Evolutionary conservation across 2,888 invertebrate genomes (phyloP).

Genomic region (Sarcophaga carnaria): DNA sequence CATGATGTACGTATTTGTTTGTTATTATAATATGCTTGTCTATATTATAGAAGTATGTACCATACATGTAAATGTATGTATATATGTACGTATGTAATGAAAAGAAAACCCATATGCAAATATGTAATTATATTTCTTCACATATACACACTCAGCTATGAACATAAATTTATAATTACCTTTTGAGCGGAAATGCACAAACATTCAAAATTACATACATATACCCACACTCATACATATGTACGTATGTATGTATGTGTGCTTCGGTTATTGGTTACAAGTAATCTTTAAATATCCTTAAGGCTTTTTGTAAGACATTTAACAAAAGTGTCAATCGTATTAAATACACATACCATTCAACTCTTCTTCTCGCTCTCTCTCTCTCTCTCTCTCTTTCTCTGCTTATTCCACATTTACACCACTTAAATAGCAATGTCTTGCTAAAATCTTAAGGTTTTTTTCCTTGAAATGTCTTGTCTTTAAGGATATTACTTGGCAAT

Average conservation of each 20-base stretch:
- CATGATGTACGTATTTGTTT: slow-evolving; percentile 12
- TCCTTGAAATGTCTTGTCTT: slow-evolving; percentile 21
- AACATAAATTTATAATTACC: slow-evolving; percentile 66
- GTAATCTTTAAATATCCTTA: slow-evolving; percentile 63
- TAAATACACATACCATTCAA: slow-evolving; percentile 26
- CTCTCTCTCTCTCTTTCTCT: neutral
- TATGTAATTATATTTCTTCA: slow-evolving; percentile 59
- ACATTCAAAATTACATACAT: slow-evolving; percentile 1
- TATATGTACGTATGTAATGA: slow-evolving; percentile 28
- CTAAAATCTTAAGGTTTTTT: slow-evolving; percentile 29
- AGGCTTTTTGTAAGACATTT: slow-evolving; percentile 66
- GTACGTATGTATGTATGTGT: neutral
- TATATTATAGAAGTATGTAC: neutral
- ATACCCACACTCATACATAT: neutral
- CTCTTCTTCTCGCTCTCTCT: neutral
- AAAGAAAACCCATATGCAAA: slow-evolving; percentile 62
- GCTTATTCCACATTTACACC: neutral
- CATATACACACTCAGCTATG: slow-evolving; percentile 3
- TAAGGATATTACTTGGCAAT: slow-evolving; percentile 8
- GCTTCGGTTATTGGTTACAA: slow-evolving; percentile 24
- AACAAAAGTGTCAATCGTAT: slow-evolving; percentile 68
- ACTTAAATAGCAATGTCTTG: slow-evolving; percentile 37
- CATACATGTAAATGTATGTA: neutral
- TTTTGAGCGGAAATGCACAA: slow-evolving; percentile 57
- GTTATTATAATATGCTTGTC: slow-evolving; percentile 2